These are phyloP conservation scores for Netelia melanura DNA, from an alignment of 2,888 invertebrate species.

Conservation along the genomic window DNA sequence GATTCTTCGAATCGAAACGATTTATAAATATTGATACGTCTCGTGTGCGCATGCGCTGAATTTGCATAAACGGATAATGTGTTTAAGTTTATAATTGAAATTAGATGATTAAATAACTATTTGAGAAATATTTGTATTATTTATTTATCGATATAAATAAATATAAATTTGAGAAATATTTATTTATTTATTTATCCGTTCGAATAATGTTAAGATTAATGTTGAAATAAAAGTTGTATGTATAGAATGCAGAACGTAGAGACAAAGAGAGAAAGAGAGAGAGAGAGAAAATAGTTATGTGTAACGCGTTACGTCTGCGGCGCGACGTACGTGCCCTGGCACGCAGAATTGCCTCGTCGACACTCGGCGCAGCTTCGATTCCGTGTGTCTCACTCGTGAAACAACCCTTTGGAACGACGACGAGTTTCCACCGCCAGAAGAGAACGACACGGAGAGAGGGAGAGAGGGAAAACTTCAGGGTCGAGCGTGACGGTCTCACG, in stretches of 20 bases:
- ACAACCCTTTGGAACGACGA: slow-evolving; percentile 53
- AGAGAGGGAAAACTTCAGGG: slow-evolving; percentile 29
- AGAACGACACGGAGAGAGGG: background rate
- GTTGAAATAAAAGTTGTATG: background rate
- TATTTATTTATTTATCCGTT: no score
- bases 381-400: slow-evolving; percentile 14
- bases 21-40: slow-evolving; percentile 50
- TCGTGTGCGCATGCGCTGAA: background rate
- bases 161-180: no score
- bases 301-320: background rate
- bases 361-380: background rate
- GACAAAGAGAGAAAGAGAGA: background rate
- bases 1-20: slow-evolving; percentile 31
- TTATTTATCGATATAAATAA: no score
- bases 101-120: no score
- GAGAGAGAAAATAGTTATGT: background rate
- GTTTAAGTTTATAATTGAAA: no score
- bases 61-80: background rate
- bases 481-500: slow-evolving; percentile 56
- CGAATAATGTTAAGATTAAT: no score
- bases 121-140: no score
- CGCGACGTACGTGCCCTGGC: slow-evolving; percentile 22
- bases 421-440: slow-evolving; percentile 22
- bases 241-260: background rate
- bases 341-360: slow-evolving; percentile 6